Percentiles rank a stretch among this genome's conserved stretches.
phyloP scores from a whole-genome alignment of 2,888 invertebrate genomes.

The Pseudococcus viburni region DNA sequence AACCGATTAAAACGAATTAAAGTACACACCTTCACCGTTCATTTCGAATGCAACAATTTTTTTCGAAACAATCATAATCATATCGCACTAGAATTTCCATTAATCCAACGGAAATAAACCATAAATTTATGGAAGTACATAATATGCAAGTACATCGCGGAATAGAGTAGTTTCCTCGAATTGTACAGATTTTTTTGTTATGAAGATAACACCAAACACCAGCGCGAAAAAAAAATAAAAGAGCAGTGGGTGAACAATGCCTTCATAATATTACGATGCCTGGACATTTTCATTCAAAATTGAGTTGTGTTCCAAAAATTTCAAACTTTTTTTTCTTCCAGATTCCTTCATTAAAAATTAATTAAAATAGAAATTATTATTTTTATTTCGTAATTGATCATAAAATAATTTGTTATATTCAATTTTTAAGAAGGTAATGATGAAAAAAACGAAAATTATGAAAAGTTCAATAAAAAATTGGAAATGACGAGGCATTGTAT shows the following conservation, averaged over 20 bases:
- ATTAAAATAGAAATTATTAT: too few species aligned
- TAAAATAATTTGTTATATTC: background rate
- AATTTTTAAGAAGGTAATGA: background rate
- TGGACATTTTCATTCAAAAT: too few species aligned
- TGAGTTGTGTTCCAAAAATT: too few species aligned
- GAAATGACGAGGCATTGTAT: background rate
- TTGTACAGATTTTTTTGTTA: background rate
- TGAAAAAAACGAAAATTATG: background rate
- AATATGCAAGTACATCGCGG: background rate
- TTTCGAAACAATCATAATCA: background rate
- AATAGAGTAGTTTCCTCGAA: background rate
- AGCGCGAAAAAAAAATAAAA: background rate
- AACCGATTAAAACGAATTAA: background rate
- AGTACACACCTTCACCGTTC: background rate
- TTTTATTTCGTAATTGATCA: too few species aligned
- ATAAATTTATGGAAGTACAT: background rate
- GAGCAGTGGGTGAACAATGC: background rate
- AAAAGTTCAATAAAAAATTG: background rate
- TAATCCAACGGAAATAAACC: background rate
- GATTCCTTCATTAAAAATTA: too few species aligned
- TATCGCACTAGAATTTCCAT: background rate
- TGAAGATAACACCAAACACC: background rate
- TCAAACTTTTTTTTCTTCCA: too few species aligned
- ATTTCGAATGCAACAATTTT: background rate
- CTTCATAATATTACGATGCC: background rate